A percentile compares a stretch with the other conserved stretches of the same genome.
These are phyloP conservation scores for Ptilonorhynchus violaceus DNA, from an alignment of 2,113 vertebrate genomes.

Conservation along the genomic window DNA sequence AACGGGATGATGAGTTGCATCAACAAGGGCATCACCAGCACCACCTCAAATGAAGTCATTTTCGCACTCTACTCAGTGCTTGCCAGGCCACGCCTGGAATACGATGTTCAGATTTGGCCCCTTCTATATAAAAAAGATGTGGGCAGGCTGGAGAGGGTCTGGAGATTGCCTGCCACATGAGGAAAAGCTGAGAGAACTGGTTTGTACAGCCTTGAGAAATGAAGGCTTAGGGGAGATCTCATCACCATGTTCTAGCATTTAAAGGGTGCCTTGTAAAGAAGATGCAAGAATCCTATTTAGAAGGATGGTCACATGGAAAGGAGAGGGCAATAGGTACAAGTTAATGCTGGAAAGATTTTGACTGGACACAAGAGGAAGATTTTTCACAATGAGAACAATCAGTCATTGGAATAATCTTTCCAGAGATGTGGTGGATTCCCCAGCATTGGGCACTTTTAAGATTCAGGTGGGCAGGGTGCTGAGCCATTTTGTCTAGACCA, in stretches of 20 bases:
- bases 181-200: not conserved
- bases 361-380: not conserved
- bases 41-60: not conserved
- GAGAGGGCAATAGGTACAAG: not conserved
- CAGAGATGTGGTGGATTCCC: not conserved
- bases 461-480: not conserved
- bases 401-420: not conserved
- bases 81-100: not conserved
- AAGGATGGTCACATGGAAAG: not conserved
- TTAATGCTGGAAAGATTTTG: not conserved
- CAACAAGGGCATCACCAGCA: not conserved
- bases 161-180: not conserved
- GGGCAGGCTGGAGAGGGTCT: not conserved
- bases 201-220: not conserved
- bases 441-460: not conserved
- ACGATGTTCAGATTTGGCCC: not conserved
- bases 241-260: not conserved
- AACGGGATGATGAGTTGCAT: not conserved
- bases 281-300: not conserved
- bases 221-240: not conserved
- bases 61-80: not conserved
- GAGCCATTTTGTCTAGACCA: not conserved
- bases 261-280: not conserved
- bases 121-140: not conserved
- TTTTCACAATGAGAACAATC: not conserved